Percentiles rank a stretch among this genome's conserved stretches.
Evolutionary conservation across 2,797 vertebrate genomes (phyloP).

Genomic region (Triplophysa bombifrons): DNA sequence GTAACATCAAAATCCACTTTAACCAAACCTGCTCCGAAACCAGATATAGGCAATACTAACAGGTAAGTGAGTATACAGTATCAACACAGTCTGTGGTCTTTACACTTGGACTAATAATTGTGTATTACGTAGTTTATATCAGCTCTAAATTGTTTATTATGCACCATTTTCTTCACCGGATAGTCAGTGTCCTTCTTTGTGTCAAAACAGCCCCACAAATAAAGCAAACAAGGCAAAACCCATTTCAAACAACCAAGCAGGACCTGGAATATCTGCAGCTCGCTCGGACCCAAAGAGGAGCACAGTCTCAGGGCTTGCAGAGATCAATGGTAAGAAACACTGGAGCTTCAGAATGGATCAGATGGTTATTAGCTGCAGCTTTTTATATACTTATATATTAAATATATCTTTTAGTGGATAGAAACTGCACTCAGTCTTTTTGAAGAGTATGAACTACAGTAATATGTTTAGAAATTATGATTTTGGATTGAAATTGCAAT

Average conservation of each 20-base stretch:
- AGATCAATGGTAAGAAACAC: slow-evolving; percentile 80
- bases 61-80: slow-evolving; percentile 67
- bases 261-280: slow-evolving; percentile 63
- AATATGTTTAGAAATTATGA: not conserved
- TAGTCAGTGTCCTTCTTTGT: slow-evolving; percentile 17
- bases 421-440: no score
- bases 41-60: slow-evolving; percentile 70
- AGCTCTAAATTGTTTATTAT: not conserved
- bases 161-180: not conserved
- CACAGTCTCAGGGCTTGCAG: slow-evolving; percentile 66
- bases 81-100: not conserved
- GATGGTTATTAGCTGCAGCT: not conserved
- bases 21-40: slow-evolving; percentile 69
- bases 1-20: slow-evolving; percentile 66
- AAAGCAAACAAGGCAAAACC: slow-evolving; percentile 79
- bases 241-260: slow-evolving; percentile 75
- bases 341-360: slow-evolving; percentile 4
- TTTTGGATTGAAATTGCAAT: not conserved
- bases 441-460: no score
- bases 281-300: slow-evolving; percentile 77
- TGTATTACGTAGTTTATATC: not conserved
- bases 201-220: slow-evolving; percentile 75
- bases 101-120: not conserved
- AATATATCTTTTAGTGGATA: no score
- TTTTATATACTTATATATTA: not conserved